Evolutionary conservation across 2,797 vertebrate genomes (phyloP).

Genomic region (Myripristis jacobus): DNA sequence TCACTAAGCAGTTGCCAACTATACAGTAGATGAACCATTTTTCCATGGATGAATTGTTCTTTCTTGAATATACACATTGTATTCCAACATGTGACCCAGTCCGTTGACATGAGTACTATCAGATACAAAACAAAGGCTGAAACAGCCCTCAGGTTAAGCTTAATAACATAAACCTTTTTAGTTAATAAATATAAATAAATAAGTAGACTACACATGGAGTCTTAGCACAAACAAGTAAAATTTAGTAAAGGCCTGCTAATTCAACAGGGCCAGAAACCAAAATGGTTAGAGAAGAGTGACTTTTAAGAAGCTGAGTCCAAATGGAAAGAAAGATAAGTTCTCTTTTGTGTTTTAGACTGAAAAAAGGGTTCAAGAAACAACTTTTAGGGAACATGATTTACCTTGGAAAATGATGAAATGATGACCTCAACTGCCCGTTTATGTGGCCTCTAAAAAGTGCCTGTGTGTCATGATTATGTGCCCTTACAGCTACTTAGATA

Average conservation of each 20-base stretch:
- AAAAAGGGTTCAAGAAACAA: slow-evolving; percentile 17
- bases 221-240: not conserved
- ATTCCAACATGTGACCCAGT: not conserved
- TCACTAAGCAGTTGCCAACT: not conserved
- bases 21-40: not conserved
- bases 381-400: not conserved
- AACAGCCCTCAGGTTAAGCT: no score
- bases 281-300: not conserved
- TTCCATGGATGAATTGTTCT: not conserved
- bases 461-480: slow-evolving; percentile 37
- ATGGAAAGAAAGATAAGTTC: not conserved
- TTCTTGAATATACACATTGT: not conserved
- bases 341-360: not conserved
- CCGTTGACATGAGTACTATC: not conserved
- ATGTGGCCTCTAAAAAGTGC: slow-evolving; percentile 37
- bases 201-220: not conserved
- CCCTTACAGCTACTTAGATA: slow-evolving; percentile 30
- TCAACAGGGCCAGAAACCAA: not conserved
- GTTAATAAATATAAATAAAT: not conserved
- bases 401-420: slow-evolving; percentile 11
- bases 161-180: not conserved
- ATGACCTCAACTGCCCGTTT: not conserved
- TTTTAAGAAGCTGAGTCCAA: not conserved
- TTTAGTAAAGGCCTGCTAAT: not conserved
- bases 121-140: not conserved